Evolutionary conservation across 2,113 vertebrate species (phyloP), one percentile per base, ranked within the genome.

Genomic region (Budorcas taxicolor): DNA sequence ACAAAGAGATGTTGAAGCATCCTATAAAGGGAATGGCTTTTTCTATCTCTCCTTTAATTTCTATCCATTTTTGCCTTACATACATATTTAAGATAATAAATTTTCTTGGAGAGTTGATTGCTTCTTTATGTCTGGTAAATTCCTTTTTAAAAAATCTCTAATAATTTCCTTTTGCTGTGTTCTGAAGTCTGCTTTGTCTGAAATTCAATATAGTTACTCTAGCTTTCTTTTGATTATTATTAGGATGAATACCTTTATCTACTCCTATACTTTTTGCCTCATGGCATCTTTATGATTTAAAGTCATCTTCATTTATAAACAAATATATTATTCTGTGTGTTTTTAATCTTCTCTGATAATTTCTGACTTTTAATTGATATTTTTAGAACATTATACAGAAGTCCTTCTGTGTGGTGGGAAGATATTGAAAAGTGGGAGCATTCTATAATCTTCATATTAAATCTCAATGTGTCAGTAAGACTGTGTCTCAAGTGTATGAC

Each of bases 391-490:
- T 31, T 81, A 55, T 58, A n/a, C 4, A 52, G 57, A 21, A 90
- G 3, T 3, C 36, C 7, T 25, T 80, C 9, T 36, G 8, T 55
- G 10, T 50, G 3, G 10, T 67, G 25, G 12, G 19, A 60, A 86
- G 5, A 7, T 84, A 8, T n/a, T 33, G 57, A 23, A 7, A 11
- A 78, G 0, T 3, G 7, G 1, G 12, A 33, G 3, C 23, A 5
- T 67, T 67, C n/a, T 80, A 31, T 60, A 67, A 29, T 80, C 14
- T 76, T 90, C 50, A 58, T 6, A 86, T 84, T 87, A 74, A 81
- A 92, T 33, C 29, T 91, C 12, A 85, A 0, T 74, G 36, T 62
- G 43, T 93, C 11, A 55, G 5, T 55, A 81, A 93, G 5, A 45
- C 2, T 62, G 0, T 40, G 1, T 62, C 17, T 67, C 50, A 86